phyloP scores from a whole-genome alignment of 2,113 vertebrate species.

The Craseonycteris thonglongyai region DNA sequence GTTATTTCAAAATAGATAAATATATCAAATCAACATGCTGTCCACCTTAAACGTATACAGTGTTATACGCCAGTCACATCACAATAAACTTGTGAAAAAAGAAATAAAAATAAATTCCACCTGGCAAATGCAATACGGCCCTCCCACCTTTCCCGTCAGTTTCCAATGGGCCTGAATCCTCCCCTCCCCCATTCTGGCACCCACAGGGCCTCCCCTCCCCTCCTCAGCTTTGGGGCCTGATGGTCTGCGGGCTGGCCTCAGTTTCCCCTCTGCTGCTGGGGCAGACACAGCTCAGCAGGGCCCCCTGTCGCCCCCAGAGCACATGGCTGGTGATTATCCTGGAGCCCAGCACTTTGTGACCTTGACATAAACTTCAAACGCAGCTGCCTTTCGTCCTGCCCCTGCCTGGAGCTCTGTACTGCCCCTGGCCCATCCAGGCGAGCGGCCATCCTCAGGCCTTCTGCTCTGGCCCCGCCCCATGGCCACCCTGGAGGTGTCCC shows the following conservation, averaged over 20 bases:
- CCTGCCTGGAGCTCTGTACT: not conserved
- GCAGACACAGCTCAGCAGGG: not conserved
- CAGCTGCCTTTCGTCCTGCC: not conserved
- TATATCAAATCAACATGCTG: no score
- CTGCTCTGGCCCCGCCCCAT: not conserved
- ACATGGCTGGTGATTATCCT: fast-evolving
- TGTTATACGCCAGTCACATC: not conserved
- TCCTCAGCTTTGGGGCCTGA: not conserved
- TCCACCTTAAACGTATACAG: not conserved
- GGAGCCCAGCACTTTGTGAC: not conserved
- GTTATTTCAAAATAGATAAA: not conserved
- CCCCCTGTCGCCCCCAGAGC: not conserved
- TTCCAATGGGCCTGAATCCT: not conserved
- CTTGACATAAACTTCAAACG: not conserved
- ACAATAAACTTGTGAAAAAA: not conserved
- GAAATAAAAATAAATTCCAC: no score
- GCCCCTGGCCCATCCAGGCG: not conserved
- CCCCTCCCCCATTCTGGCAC: no score
- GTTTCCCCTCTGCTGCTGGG: not conserved
- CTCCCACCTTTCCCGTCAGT: not conserved
- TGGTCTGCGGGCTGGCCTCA: not conserved
- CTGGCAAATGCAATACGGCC: not conserved
- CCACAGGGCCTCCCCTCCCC: no score
- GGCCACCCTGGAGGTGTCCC: not conserved
- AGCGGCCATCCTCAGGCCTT: not conserved